These are phyloP conservation scores for Rhincodon typus DNA, from an alignment of 2,797 vertebrate genomes.

Conservation along the genomic window DNA sequence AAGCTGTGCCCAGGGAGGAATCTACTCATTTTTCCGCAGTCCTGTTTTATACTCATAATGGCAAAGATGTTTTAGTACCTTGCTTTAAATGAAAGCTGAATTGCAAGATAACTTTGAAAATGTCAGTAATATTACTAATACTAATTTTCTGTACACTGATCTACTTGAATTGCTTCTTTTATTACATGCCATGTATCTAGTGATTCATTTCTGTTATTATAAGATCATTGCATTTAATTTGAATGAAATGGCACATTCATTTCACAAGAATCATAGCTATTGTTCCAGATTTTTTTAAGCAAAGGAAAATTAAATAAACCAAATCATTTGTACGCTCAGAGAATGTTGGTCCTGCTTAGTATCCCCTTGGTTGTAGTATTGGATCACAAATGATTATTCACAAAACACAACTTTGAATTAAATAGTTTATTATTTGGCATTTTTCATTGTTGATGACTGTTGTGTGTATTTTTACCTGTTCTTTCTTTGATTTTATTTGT, in stretches of 20 bases:
- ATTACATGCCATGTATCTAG: not conserved
- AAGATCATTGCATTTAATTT: constrained; percentile 2
- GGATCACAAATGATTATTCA: not conserved
- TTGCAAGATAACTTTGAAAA: constrained; percentile 17
- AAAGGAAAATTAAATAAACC: not conserved
- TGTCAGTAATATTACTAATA: constrained; percentile 19
- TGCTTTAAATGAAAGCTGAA: constrained; percentile 26
- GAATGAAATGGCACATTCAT: not conserved
- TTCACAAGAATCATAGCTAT: not conserved
- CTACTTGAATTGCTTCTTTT: constrained; percentile 26
- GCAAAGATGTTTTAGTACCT: constrained; percentile 19
- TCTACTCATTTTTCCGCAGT: constrained; percentile 20
- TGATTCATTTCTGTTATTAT: constrained; percentile 9
- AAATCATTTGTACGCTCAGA: not conserved
- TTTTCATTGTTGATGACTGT: not conserved
- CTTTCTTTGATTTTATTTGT: constrained; percentile 25
- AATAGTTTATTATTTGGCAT: not conserved
- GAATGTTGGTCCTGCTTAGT: not conserved
- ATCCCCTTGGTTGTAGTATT: not conserved
- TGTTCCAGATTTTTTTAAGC: not conserved
- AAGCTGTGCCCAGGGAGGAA: constrained; percentile 34
- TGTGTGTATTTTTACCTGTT: not conserved
- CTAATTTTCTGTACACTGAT: constrained; percentile 1
- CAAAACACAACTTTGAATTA: not conserved
- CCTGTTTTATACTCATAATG: constrained; percentile 29